Evolutionary conservation across 1,140 invertebrate genomes (phyloP).

Genomic region (Drosophila pachea): DNA sequence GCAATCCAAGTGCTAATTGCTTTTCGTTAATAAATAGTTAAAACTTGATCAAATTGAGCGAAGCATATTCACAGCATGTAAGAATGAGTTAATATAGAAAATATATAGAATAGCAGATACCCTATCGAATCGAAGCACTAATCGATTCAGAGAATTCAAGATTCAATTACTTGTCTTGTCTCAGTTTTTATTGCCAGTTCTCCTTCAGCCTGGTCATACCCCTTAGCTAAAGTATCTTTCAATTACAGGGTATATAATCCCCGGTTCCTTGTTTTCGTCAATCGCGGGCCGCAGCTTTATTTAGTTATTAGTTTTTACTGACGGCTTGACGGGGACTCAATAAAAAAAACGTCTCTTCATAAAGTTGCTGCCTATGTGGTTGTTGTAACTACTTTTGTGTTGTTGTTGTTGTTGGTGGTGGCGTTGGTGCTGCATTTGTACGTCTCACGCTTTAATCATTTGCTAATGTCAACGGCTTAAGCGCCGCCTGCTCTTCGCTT

Average conservation of each 20-base stretch:
- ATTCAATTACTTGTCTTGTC: neutral
- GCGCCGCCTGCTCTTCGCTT: slow-evolving; percentile 46
- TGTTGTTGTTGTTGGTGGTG: slow-evolving; percentile 29
- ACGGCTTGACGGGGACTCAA: slow-evolving; percentile 6
- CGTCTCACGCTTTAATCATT: slow-evolving; percentile 45
- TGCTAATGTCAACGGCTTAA: slow-evolving; percentile 61
- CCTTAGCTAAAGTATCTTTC: neutral
- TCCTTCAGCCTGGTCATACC: neutral
- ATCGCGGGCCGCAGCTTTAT: slow-evolving; percentile 34
- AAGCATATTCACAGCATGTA: slow-evolving; percentile 15
- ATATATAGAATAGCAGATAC: slow-evolving; percentile 1
- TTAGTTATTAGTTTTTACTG: slow-evolving; percentile 40
- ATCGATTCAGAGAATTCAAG: too few relatives aligned
- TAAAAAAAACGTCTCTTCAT: slow-evolving; percentile 25
- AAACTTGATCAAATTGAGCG: slow-evolving; percentile 63
- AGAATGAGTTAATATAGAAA: neutral
- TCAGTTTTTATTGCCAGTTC: neutral
- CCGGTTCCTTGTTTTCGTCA: slow-evolving; percentile 44
- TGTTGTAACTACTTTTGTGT: too few relatives aligned
- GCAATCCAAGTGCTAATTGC: slow-evolving; percentile 68
- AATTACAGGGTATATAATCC: slow-evolving; percentile 6
- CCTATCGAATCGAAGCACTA: neutral
- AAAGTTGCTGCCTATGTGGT: slow-evolving; percentile 31
- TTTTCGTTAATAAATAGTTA: slow-evolving; percentile 69
- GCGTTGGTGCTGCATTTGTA: slow-evolving; percentile 40